phyloP scores from a whole-genome alignment of 1,140 invertebrate genomes.

The Pogonognathellus flavescens region DNA sequence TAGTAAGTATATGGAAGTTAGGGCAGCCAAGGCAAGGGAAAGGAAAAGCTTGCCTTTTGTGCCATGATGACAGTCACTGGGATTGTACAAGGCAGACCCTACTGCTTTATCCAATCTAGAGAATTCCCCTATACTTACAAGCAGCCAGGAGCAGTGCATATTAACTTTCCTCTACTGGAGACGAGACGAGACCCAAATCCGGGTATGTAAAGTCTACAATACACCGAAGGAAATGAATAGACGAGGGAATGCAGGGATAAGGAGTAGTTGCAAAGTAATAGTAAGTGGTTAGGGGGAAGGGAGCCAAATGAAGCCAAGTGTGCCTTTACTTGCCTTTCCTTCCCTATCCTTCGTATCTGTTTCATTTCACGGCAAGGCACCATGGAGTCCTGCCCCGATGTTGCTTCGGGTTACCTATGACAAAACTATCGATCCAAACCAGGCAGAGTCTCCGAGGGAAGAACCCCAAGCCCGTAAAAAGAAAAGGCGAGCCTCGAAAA shows the following conservation, averaged over 20 bases:
- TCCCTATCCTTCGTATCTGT: slow-evolving; percentile 8
- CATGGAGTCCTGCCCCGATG: slow-evolving; percentile 28
- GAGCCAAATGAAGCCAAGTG: slow-evolving; percentile 45
- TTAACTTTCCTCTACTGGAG: slow-evolving; percentile 21
- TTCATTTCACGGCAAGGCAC: slow-evolving; percentile 2
- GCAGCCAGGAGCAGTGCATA: slow-evolving; percentile 15
- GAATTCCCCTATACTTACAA: slow-evolving; percentile 26
- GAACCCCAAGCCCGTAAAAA: slow-evolving; percentile 34
- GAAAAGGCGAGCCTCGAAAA: slow-evolving; percentile 37
- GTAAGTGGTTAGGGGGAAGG: slow-evolving; percentile 45
- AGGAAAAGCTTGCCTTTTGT: not conserved
- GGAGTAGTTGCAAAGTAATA: not conserved
- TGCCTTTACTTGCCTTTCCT: slow-evolving; percentile 5
- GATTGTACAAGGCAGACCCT: slow-evolving; percentile 28
- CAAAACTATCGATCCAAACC: slow-evolving; percentile 55
- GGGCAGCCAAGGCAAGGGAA: not conserved
- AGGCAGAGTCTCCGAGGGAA: slow-evolving; percentile 48
- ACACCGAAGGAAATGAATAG: not conserved
- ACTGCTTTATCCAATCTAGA: slow-evolving; percentile 18
- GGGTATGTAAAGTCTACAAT: slow-evolving; percentile 35
- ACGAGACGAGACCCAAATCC: not conserved
- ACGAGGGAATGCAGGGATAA: slow-evolving; percentile 8
- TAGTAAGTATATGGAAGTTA: not conserved
- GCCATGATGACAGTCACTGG: not conserved
- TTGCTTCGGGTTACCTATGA: slow-evolving; percentile 51